These are phyloP conservation scores for Acanthornis magna DNA, from an alignment of 2,797 vertebrate genomes.

Conservation along the genomic window DNA sequence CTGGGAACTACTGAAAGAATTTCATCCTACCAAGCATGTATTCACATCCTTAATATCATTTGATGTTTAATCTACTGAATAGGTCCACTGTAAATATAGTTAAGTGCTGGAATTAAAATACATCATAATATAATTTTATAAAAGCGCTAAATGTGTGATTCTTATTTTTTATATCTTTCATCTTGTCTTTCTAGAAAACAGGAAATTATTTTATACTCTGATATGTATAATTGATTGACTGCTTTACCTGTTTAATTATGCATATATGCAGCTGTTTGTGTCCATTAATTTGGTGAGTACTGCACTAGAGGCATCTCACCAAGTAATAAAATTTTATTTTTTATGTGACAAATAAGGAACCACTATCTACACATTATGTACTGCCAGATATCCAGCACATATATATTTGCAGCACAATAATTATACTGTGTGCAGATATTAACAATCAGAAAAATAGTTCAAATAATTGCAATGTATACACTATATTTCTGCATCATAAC, in stretches of 20 bases:
- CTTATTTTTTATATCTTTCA: background rate
- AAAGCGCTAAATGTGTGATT: fast-evolving
- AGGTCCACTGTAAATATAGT: background rate
- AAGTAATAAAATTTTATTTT: background rate
- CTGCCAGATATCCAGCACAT: background rate
- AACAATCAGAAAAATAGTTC: background rate
- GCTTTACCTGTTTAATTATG: background rate
- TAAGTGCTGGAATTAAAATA: background rate
- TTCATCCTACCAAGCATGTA: background rate
- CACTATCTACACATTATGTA: background rate
- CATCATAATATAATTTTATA: background rate
- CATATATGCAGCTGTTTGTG: background rate
- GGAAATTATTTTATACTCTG: background rate
- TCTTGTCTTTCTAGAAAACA: background rate
- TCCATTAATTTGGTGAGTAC: background rate
- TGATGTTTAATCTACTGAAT: background rate
- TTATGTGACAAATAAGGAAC: background rate
- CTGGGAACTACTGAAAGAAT: background rate
- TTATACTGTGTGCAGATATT: background rate
- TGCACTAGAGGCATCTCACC: background rate
- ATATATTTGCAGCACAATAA: background rate
- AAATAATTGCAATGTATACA: background rate
- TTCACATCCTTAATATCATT: background rate
- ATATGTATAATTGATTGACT: background rate
- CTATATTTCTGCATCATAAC: background rate